These are phyloP conservation scores for Trilocha varians DNA, from an alignment of 2,888 invertebrate genomes.

Conservation along the genomic window DNA sequence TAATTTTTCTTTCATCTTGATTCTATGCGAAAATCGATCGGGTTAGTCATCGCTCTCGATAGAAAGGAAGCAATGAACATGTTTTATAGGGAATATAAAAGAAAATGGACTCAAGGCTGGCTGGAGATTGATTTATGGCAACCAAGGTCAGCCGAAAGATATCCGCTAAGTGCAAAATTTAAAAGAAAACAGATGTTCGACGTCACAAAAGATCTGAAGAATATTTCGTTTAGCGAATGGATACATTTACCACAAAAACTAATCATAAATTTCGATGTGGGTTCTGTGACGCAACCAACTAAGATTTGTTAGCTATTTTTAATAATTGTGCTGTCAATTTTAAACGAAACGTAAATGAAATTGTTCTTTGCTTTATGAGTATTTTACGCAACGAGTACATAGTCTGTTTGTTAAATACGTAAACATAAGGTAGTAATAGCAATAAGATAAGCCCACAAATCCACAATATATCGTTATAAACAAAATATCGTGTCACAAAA, in stretches of 20 bases:
- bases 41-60: conserved; percentile 40
- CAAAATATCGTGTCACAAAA: no score
- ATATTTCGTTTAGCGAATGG: conserved; percentile 7
- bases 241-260: conserved; percentile 3
- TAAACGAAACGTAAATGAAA: no score
- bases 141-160: conserved; percentile 32
- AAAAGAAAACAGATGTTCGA: conserved; percentile 29
- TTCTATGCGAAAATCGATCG: conserved; percentile 1
- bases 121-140: conserved; percentile 29
- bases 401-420: no score
- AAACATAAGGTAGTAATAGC: no score
- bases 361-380: no score
- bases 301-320: background rate
- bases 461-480: no score
- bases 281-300: background rate
- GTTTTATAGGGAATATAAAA: conserved; percentile 40
- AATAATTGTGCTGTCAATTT: background rate
- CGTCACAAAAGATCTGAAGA: conserved; percentile 13
- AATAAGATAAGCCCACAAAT: no score
- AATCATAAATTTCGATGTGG: background rate
- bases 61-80: conserved; percentile 47
- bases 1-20: background rate
- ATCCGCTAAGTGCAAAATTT: conserved; percentile 32
- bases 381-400: no score
- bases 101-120: conserved; percentile 50